Conservation (phyloP, 2,888 invertebrate genomes). For the Strigamia crassipes region DNA sequence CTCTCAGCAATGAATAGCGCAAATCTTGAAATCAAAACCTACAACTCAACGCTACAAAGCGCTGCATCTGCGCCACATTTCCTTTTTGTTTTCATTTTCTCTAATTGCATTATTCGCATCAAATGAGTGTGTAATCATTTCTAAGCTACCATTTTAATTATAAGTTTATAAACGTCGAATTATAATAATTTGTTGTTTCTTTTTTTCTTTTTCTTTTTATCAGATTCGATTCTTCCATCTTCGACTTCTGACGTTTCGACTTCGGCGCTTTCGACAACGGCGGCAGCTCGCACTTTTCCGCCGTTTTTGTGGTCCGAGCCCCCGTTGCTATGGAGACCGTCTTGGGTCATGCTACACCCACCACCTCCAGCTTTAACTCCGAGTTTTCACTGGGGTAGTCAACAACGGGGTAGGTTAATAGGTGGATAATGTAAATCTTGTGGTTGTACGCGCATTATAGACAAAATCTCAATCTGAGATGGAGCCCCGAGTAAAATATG, state of each 20-base stretch:
- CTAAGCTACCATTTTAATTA: neutral
- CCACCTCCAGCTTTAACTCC: conserved; percentile 12
- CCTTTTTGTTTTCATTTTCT: neutral
- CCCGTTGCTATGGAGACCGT: conserved; percentile 44
- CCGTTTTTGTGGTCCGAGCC: conserved; percentile 43
- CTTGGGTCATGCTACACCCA: conserved; percentile 43
- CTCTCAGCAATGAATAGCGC: neutral
- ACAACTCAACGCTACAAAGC: neutral
- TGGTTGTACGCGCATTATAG: no score
- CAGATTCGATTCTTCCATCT: neutral
- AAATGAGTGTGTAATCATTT: neutral
- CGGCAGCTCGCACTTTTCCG: neutral
- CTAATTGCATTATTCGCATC: neutral
- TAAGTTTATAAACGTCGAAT: neutral
- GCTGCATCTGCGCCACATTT: neutral
- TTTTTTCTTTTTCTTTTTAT: neutral
- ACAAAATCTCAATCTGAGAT: no score
- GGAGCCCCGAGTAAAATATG: no score
- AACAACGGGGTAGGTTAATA: neutral
- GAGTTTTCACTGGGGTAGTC: neutral
- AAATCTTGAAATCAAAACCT: neutral
- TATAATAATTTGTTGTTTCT: neutral
- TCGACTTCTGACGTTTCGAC: neutral
- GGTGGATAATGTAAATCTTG: no score
- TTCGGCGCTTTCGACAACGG: neutral